phyloP scores from a whole-genome alignment of 2,113 vertebrate species.

The Trochalopteron elliotii region DNA sequence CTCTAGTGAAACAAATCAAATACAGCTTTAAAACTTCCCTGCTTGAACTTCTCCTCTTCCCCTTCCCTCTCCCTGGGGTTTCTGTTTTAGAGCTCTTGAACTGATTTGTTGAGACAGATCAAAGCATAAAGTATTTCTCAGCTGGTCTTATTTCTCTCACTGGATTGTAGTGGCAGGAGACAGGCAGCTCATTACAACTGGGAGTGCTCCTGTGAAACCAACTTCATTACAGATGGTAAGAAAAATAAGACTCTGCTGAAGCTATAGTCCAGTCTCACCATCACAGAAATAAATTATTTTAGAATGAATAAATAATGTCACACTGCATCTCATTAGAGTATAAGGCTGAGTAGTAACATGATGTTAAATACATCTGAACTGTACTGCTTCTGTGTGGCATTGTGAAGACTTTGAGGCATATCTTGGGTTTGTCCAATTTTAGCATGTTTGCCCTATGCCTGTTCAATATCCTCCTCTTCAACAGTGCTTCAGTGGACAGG shows the following conservation, averaged over 20 bases:
- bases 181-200: conserved; percentile 10
- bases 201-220: not conserved
- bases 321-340: not conserved
- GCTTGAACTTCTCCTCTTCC: conserved; percentile 7
- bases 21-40: conserved; percentile 28
- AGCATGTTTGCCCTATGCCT: not conserved
- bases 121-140: conserved; percentile 51
- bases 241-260: not conserved
- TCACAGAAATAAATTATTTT: conserved; percentile 7
- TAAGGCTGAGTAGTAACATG: not conserved
- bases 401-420: not conserved
- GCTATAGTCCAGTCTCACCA: not conserved
- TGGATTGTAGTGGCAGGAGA: conserved; percentile 42
- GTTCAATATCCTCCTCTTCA: not conserved
- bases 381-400: not conserved
- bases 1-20: conserved; percentile 48
- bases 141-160: conserved; percentile 39
- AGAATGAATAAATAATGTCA: conserved; percentile 33
- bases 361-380: conserved; percentile 2
- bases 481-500: not conserved
- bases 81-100: conserved; percentile 49
- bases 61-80: not conserved
- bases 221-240: not conserved
- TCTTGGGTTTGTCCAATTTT: not conserved
- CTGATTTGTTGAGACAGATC: conserved; percentile 64